Evolutionary conservation across 2,797 vertebrate species (phyloP), one percentile per base, ranked within the genome.

Genomic region (Sorex maritimensis): DNA sequence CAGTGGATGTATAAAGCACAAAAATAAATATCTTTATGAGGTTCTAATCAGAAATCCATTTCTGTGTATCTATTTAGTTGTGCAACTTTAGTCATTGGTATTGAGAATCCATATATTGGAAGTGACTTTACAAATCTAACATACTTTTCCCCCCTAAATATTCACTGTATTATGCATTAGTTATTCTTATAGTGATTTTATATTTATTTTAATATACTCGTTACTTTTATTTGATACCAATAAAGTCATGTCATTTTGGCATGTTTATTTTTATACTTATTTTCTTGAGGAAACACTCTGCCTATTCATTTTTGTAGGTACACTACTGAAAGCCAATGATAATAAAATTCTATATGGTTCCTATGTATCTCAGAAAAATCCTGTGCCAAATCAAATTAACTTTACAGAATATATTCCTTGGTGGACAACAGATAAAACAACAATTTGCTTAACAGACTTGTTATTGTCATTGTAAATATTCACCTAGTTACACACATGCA

Each of bases 391-490:
- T 2, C 55, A 82, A 81, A 80, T 55, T 71, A 67, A 6, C 2
- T 69, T 91, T 74, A 81, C 49, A 93, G 14, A 69, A 23, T 78
- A 88, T 30, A 38, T 2, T 14, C 3, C 68, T 41, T 82, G 6
- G 5, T 85, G 24, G 24, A 21, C 21, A 74, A 15, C 21, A 65
- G 6, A 34, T 74, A 8, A 79, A 81, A 77, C 52, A 91, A 91
- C 38, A 93, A 17, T 77, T 90, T 17, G 38, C 68, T 85, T 55
- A 87, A 81, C 38, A 68, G 17, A 61, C 26, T 81, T 75, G 3
- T 26, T 83, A 74, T 23, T 84, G 80, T 93, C 38, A 58, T n/a
- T 0, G 3, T 58, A 95, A 55, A 82, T 86, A 82, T 55, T 79
- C 26, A 83, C 23, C 77, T 81, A 61, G 44, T 49, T 44, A 7